These are phyloP conservation scores for Stenodema calcarata DNA, from an alignment of 2,888 invertebrate genomes.

Conservation along the genomic window DNA sequence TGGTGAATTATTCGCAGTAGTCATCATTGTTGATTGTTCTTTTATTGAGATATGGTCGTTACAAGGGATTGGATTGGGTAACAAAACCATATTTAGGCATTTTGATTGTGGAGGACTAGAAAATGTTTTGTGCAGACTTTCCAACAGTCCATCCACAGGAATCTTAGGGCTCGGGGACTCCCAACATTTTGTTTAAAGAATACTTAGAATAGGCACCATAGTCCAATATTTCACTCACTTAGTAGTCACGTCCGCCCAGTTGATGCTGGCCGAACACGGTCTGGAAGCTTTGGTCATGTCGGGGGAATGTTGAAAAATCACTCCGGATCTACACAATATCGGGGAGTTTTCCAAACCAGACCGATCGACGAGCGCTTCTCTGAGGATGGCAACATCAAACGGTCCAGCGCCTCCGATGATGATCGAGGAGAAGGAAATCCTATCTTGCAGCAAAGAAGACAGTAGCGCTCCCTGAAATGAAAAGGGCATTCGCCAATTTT, in stretches of 20 bases:
- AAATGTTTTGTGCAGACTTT: no score
- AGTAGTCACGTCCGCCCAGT: conserved; percentile 66
- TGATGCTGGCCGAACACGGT: conserved; percentile 69
- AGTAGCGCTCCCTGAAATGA: conserved; percentile 74
- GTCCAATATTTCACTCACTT: conserved; percentile 59
- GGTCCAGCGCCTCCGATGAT: conserved; percentile 74
- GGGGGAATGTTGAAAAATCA: conserved; percentile 20
- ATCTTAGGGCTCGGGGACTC: no score
- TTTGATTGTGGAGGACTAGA: no score
- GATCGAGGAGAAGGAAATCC: conserved; percentile 74
- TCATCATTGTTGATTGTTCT: no score
- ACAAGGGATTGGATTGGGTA: no score
- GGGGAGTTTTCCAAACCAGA: conserved; percentile 58
- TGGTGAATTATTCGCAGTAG: no score
- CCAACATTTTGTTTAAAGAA: no score
- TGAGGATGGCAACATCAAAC: conserved; percentile 68
- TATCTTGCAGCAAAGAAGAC: conserved; percentile 69
- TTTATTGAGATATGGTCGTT: no score
- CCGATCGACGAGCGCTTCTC: conserved; percentile 64
- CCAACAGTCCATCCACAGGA: no score
- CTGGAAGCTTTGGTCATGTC: background rate
- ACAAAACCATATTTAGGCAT: no score
- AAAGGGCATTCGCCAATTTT: no score
- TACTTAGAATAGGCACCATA: no score
- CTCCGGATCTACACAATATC: conserved; percentile 33